Evolutionary conservation across 2,797 vertebrate species (phyloP).

Genomic region (Anguilla marmorata): DNA sequence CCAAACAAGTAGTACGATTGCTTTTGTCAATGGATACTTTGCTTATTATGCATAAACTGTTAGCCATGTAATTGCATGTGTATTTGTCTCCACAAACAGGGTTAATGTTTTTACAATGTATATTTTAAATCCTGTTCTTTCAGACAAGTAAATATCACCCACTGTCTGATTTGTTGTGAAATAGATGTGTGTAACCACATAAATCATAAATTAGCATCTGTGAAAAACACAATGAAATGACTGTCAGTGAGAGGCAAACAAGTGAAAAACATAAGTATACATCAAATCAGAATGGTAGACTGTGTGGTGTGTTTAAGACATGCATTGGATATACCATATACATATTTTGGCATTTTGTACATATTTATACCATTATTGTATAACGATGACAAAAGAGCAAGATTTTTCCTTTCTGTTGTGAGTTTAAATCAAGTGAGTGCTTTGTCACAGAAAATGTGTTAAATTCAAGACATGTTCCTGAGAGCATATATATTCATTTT

Average conservation of each 20-base stretch:
- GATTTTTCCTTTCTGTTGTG: neutral
- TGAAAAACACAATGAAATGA: neutral
- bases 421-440: neutral
- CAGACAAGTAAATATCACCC: neutral
- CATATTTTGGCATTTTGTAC: neutral
- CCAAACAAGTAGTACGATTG: slow-evolving; percentile 49
- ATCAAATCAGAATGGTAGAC: neutral
- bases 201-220: neutral
- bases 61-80: slow-evolving; percentile 51
- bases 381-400: neutral
- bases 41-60: slow-evolving; percentile 39
- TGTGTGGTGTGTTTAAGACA: too few relatives aligned
- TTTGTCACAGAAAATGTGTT: neutral
- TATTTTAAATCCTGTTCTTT: slow-evolving; percentile 16
- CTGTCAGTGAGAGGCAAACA: neutral
- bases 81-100: slow-evolving; percentile 47
- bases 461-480: too few relatives aligned
- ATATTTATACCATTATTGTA: neutral
- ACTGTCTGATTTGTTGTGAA: neutral
- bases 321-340: neutral
- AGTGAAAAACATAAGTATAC: neutral
- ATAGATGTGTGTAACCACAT: neutral
- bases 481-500: too few relatives aligned
- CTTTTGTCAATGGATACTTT: slow-evolving; percentile 52
- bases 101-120: slow-evolving; percentile 50